A percentile compares a stretch with the other conserved stretches of the same genome.
Conservation (phyloP, 2,888 invertebrate genomes). For the Drosophila bunnanda region DNA sequence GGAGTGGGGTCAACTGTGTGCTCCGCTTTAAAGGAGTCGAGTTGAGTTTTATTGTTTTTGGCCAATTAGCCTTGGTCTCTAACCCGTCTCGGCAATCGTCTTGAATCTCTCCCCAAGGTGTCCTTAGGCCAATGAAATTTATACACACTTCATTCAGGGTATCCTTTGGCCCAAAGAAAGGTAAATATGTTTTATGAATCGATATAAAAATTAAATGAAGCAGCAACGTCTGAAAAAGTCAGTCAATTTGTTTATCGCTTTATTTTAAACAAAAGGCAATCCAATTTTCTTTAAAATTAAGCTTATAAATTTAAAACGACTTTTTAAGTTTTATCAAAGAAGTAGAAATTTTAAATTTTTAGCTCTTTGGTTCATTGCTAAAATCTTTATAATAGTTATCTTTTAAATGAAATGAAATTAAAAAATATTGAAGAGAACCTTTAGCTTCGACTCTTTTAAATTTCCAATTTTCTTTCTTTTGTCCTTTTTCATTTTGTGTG, state of each 20-base stretch:
- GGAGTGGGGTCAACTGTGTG: slow-evolving; percentile 1
- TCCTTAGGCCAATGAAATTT: slow-evolving; percentile 51
- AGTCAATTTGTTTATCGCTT: not conserved
- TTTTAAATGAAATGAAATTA: too few species aligned
- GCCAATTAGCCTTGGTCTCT: slow-evolving; percentile 46
- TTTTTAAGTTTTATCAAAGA: too few species aligned
- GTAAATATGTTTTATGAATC: slow-evolving; percentile 26
- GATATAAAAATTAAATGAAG: not conserved
- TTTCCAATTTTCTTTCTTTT: too few species aligned
- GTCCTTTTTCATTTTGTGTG: slow-evolving; percentile 11
- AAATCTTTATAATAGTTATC: not conserved
- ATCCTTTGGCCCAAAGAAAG: not conserved
- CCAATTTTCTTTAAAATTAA: not conserved
- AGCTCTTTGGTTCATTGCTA: not conserved
- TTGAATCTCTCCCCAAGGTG: slow-evolving; percentile 68
- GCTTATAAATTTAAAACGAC: not conserved
- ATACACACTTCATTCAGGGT: slow-evolving; percentile 20
- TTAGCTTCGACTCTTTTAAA: not conserved
- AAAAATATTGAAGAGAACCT: not conserved
- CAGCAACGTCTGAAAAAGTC: not conserved
- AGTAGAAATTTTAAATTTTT: not conserved
- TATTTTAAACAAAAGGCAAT: not conserved
- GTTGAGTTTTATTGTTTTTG: slow-evolving; percentile 50
- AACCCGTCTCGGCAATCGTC: slow-evolving; percentile 61
- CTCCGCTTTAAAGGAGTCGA: slow-evolving; percentile 29